Evolutionary conservation across 2,113 vertebrate species (phyloP), one percentile per base, ranked within the genome.

Genomic region (Martes martes): DNA sequence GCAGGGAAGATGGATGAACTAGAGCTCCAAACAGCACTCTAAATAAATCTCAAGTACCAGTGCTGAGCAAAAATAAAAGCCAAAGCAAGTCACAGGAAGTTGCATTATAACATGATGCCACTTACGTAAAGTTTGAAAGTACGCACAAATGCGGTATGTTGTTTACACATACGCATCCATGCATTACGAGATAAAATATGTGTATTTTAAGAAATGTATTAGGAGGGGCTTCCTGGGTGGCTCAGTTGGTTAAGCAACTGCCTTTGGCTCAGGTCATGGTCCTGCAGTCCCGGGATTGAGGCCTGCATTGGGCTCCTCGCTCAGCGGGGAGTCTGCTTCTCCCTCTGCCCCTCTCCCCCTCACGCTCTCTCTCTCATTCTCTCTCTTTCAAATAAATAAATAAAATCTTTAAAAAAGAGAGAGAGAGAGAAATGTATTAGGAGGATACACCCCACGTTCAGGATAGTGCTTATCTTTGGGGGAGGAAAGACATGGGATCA

Each of bases 31-130:
- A 39, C 52, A 71, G 61, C 47, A 69, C 6, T 42, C n/a, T 4
- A 69, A 31, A 21, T 76, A 76, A 63, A 90, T 18, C 55, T 95
- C 18, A 74, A 47, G 82, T 67, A 42, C 18, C 8, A 61, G 4
- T 42, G 52, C 59, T 39, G 55, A 55, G 31, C 47, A 61, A 93
- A 96, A 96, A 67, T 47, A 86, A 93, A 96, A 91, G 14, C 42
- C 26, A 42, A 78, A 18, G 36, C 33, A 89, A 71, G 39, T 61
- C 52, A 26, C 14, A 83, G 24, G 57, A 92, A 39, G 36, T 42
- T 88, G 42, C 10, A 1, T 80, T 80, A 63, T 19, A 76, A 59
- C 16, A 74, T 21, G 18, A 82, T 36, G 24, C 11, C 31, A 42
- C 76, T 85, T n/a, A 50, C 23, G 31, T 52, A 69, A 94, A 82